Conservation (phyloP, 2,888 invertebrate genomes). For the Pristionchus exspectatus region DNA sequence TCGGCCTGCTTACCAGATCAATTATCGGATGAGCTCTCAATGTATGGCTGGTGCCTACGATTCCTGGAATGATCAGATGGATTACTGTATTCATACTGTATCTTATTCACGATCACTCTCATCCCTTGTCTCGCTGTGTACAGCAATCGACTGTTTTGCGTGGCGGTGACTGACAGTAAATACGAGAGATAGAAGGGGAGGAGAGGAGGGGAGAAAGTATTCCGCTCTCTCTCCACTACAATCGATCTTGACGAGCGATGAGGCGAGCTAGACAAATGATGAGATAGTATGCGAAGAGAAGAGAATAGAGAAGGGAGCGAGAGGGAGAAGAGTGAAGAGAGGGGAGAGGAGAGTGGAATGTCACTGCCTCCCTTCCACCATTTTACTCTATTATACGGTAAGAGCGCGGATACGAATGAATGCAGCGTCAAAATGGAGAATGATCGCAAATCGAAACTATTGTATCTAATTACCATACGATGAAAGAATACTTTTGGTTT, state of each 20-base stretch:
- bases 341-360: constrained; percentile 35
- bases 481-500: not conserved
- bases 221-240: constrained; percentile 16
- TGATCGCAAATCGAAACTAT: not conserved
- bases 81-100: constrained; percentile 40
- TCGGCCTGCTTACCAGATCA: not conserved
- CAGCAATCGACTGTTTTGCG: constrained; percentile 43
- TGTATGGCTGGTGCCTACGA: not conserved
- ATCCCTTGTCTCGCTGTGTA: not conserved
- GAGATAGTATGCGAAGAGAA: constrained; percentile 16
- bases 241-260: constrained; percentile 22
- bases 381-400: constrained; percentile 56
- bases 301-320: constrained; percentile 7
- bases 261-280: constrained; percentile 22
- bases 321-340: constrained; percentile 19
- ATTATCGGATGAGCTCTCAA: not conserved
- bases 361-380: constrained; percentile 28
- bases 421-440: not conserved
- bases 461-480: not conserved
- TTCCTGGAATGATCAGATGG: not conserved
- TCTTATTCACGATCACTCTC: not conserved
- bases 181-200: constrained; percentile 22
- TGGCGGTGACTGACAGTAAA: constrained; percentile 43
- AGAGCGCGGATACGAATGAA: not conserved
- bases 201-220: not conserved